Evolutionary conservation across 2,888 invertebrate species (phyloP), one percentile per base, ranked within the genome.

Genomic region (Anagyrus pseudococci): DNA sequence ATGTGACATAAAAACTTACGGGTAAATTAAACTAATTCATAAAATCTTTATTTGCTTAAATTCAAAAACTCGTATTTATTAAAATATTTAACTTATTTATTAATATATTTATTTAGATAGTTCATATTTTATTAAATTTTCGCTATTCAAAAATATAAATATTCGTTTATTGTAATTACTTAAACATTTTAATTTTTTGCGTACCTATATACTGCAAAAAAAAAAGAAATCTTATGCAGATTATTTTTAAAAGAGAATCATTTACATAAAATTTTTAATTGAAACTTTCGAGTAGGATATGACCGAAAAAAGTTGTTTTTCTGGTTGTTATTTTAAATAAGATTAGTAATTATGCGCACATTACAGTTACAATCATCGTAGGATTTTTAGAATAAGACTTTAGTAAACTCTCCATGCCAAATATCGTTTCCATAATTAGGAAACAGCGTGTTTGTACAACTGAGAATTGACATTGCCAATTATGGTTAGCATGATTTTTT

Each of bases 331-430:
- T n/a, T n/a, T n/a, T n/a, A n/a, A n/a, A n/a, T n/a, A 52, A 19
- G 26, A n/a, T n/a, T 52, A 17, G 19, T 26, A 15, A 58, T 40
- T 37, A 40, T 48, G 64, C 64, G 53, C 64, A 64, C 40, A 43
- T 49, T 33, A 44, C 10, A 41, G 50, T 20, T 61, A 50, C 49
- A 58, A 55, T 62, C 50, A 54, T 61, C 7, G 3, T 62, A 44
- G 33, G 4, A 33, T 22, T 4, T 2, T 43, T 49, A 47, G 23
- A 37, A 40, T 58, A 65, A 55, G 29, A 60, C 48, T 53, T n/a
- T 50, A 56, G 13, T 20, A 6, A 58, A 47, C 22, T 26, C 46
- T 48, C 17, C 19, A 55, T 59, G 59, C 56, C 66, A 57, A 62
- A 60, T 56, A 19, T 57, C 43, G 56, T 62, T 62, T 62, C 50